Percentiles rank a stretch among this genome's conserved stretches.
Conservation (phyloP, 1,140 invertebrate species). For the Temnothorax curvispinosus region DNA sequence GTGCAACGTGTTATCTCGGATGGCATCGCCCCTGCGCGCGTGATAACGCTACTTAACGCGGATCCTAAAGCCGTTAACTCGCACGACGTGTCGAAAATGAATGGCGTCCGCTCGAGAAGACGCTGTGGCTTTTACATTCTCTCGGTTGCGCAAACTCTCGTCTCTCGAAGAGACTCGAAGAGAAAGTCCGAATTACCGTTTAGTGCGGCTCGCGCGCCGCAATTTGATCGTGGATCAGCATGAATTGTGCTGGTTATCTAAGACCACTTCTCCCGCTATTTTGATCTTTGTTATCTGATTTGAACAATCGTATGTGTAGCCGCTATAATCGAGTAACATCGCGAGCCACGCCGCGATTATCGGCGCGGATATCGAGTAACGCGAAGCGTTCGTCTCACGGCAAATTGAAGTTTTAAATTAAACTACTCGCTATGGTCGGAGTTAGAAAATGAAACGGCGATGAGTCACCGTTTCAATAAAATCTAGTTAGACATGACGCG, state of each 20-base stretch:
- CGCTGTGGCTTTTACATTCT: background rate
- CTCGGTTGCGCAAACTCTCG: background rate
- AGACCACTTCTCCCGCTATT: slow-evolving; percentile 24
- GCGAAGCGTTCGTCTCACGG: background rate
- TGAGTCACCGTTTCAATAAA: slow-evolving; percentile 6
- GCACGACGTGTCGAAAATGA: slow-evolving; percentile 38
- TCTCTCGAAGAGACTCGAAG: background rate
- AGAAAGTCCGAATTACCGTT: slow-evolving; percentile 11
- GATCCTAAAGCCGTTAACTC: slow-evolving; percentile 40
- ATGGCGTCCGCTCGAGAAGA: background rate
- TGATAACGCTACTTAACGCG: slow-evolving; percentile 32
- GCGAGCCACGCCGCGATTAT: background rate
- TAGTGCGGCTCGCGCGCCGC: background rate
- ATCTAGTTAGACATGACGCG: background rate
- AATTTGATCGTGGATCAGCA: background rate
- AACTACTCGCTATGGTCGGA: background rate
- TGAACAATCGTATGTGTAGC: slow-evolving; percentile 24
- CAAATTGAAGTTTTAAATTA: slow-evolving; percentile 26
- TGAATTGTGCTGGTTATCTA: background rate
- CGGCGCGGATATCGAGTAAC: background rate
- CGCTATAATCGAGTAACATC: slow-evolving; percentile 5
- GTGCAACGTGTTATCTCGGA: slow-evolving; percentile 42
- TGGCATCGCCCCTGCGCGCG: slow-evolving; percentile 15
- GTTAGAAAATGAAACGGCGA: slow-evolving; percentile 7
- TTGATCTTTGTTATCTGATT: background rate